Percentiles rank a stretch among this genome's conserved stretches.
phyloP scores from a whole-genome alignment of 2,113 vertebrate genomes.

The Monarcha castaneiventris region DNA sequence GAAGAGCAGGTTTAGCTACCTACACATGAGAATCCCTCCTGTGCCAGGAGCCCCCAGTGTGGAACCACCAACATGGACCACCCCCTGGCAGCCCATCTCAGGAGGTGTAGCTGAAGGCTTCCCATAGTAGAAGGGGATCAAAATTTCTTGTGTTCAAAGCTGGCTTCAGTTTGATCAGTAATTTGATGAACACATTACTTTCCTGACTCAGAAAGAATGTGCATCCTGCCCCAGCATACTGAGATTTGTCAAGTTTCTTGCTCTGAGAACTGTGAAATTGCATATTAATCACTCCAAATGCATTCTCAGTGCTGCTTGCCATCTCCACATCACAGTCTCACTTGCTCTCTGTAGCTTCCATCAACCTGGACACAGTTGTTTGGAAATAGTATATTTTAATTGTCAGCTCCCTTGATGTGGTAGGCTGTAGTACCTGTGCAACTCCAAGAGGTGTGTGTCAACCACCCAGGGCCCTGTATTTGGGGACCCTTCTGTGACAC shows the following conservation, averaged over 20 bases:
- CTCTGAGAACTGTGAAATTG: neutral
- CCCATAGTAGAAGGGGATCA: neutral
- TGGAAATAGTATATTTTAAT: neutral
- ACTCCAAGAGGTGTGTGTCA: neutral
- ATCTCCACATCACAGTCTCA: accelerated
- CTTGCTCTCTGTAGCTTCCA: neutral
- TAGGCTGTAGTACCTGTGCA: neutral
- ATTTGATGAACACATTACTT: neutral
- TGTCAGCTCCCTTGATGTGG: accelerated
- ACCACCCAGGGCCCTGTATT: too few species aligned
- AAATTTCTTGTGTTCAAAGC: neutral
- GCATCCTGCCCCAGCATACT: neutral
- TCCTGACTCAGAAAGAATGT: neutral
- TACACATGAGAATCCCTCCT: accelerated
- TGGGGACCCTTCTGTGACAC: neutral
- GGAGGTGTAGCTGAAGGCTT: neutral
- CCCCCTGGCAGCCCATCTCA: accelerated
- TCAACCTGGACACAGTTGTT: accelerated
- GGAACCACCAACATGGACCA: accelerated
- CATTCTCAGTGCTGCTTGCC: accelerated
- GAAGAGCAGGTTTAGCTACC: neutral
- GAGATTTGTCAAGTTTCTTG: neutral
- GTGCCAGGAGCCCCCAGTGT: accelerated
- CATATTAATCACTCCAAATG: neutral
- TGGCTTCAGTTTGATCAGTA: accelerated